Conservation (phyloP, 2,888 invertebrate genomes). For the Notodromas monacha region DNA sequence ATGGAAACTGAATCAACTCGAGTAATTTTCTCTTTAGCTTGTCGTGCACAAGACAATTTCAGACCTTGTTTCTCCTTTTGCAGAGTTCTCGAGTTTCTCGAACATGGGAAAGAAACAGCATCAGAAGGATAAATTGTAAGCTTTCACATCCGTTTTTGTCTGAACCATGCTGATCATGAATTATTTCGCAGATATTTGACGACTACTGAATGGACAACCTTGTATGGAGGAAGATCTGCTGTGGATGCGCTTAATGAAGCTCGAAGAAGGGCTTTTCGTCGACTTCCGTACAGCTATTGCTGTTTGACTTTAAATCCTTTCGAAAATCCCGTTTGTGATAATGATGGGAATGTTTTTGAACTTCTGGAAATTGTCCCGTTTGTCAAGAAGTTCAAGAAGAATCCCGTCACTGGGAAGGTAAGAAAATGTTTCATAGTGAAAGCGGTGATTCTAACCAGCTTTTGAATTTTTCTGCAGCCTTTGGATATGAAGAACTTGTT, state of each 20-base stretch:
- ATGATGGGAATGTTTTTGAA: conserved; percentile 71
- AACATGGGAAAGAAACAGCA: conserved; percentile 71
- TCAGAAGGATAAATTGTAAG: conserved; percentile 71
- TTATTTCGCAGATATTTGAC: conserved; percentile 35
- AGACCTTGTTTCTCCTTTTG: no score
- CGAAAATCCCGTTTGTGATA: conserved; percentile 61
- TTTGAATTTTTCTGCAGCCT: conserved; percentile 21
- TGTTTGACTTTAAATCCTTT: conserved; percentile 68
- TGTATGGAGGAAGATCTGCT: conserved; percentile 53
- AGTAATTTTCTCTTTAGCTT: no score
- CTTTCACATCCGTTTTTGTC: conserved; percentile 8
- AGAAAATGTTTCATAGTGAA: conserved; percentile 7
- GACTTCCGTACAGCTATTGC: conserved; percentile 73
- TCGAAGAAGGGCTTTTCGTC: conserved; percentile 34
- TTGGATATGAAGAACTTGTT: conserved; percentile 43
- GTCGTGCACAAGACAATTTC: no score
- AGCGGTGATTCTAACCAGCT: no score
- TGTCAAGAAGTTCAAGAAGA: conserved; percentile 57
- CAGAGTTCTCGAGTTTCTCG: no score
- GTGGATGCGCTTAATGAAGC: conserved; percentile 33
- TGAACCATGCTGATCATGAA: no score
- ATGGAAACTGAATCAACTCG: no score
- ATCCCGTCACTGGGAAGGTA: conserved; percentile 70
- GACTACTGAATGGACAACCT: conserved; percentile 54
- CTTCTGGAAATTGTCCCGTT: conserved; percentile 52